These are phyloP conservation scores for Labeo rohita DNA, from an alignment of 2,113 vertebrate genomes.

Conservation along the genomic window DNA sequence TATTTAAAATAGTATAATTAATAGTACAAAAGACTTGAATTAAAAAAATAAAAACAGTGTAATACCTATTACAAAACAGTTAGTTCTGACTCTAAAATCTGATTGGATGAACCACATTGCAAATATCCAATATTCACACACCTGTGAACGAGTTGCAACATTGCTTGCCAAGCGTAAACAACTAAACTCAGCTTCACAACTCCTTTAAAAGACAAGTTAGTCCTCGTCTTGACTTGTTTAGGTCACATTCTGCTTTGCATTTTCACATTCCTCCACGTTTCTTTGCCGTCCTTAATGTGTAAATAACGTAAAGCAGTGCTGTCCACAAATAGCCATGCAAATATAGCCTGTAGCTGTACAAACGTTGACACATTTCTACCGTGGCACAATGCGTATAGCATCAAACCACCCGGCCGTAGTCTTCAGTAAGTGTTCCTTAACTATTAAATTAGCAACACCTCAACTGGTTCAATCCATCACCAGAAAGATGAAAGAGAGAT, in stretches of 20 bases:
- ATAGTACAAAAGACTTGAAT: neutral
- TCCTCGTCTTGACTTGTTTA: neutral
- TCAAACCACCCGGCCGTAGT: neutral
- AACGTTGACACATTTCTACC: slow-evolving; percentile 17
- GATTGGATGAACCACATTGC: neutral
- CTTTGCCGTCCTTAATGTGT: slow-evolving; percentile 2
- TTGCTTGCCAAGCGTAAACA: neutral
- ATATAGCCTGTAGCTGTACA: neutral
- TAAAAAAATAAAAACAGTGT: neutral
- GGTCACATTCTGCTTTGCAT: neutral
- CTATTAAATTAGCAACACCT: slow-evolving; percentile 34
- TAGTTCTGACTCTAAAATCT: neutral
- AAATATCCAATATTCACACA: neutral
- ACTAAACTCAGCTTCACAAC: slow-evolving; percentile 9
- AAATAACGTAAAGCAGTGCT: slow-evolving; percentile 22
- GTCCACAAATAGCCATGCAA: slow-evolving; percentile 1
- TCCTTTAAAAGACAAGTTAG: neutral
- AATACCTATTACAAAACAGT: neutral
- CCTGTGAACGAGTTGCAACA: neutral
- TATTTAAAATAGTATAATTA: too few relatives aligned
- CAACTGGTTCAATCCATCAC: slow-evolving; percentile 15
- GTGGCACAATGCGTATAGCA: neutral
- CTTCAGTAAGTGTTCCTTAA: slow-evolving; percentile 20
- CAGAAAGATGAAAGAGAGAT: slow-evolving; percentile 44
- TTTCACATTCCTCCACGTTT: neutral